Evolutionary conservation across 2,888 invertebrate species (phyloP).

Genomic region (Leptinotarsa tumamoca): DNA sequence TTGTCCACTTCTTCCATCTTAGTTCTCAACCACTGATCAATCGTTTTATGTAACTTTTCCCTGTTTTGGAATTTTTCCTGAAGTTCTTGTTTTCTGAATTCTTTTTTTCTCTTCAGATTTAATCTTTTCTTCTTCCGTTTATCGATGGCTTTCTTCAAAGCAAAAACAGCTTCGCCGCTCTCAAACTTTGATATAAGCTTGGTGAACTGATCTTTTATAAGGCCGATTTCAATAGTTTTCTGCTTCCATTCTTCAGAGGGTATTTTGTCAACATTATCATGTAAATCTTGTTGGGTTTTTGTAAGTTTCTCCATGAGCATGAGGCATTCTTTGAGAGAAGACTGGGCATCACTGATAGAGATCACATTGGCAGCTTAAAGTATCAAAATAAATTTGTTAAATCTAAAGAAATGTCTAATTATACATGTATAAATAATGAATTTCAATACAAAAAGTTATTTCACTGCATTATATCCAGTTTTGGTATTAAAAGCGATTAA

Average conservation of each 20-base stretch:
- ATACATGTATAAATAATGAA: constrained; percentile 12
- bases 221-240: constrained; percentile 68
- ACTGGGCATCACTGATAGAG: constrained; percentile 63
- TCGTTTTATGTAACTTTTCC: constrained; percentile 71
- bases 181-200: constrained; percentile 64
- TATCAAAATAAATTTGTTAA: neutral
- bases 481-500: too few species aligned
- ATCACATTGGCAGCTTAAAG: constrained; percentile 45
- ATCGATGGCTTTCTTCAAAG: constrained; percentile 66
- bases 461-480: too few species aligned
- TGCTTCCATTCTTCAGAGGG: constrained; percentile 71
- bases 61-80: constrained; percentile 60
- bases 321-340: constrained; percentile 58
- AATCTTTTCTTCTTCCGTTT: constrained; percentile 67
- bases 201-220: constrained; percentile 67
- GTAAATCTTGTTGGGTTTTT: constrained; percentile 65
- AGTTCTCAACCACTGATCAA: constrained; percentile 76
- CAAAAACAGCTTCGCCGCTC: constrained; percentile 65
- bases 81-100: constrained; percentile 65
- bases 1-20: constrained; percentile 74
- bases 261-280: constrained; percentile 65
- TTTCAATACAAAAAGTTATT: neutral
- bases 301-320: constrained; percentile 62
- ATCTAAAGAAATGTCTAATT: neutral
- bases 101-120: constrained; percentile 67